phyloP scores from a whole-genome alignment of 2,888 invertebrate species.

The Drosophila quasianomalipes region DNA sequence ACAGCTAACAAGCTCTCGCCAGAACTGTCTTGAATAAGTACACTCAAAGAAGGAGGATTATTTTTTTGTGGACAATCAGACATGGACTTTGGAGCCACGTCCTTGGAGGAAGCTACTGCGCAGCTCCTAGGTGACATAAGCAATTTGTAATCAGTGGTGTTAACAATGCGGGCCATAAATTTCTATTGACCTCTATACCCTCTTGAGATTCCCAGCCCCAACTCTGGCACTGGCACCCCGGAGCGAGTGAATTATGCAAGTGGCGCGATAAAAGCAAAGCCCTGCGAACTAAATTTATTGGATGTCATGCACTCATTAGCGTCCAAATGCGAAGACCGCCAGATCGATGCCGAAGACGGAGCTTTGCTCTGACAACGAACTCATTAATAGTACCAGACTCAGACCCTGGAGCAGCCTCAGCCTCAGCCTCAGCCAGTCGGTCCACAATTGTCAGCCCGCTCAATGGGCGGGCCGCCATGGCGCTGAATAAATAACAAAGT shows the following conservation, averaged over 20 bases:
- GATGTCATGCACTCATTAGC: constrained; percentile 82
- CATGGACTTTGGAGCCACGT: constrained; percentile 14
- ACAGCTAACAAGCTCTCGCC: constrained; percentile 40
- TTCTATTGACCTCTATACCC: constrained; percentile 70
- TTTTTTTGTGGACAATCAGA: constrained; percentile 25
- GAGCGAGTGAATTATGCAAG: constrained; percentile 78
- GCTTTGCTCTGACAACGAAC: constrained; percentile 58
- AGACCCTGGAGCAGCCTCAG: constrained; percentile 24
- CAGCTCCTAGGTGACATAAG: constrained; percentile 32
- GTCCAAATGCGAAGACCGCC: constrained; percentile 71
- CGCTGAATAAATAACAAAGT: constrained; percentile 81
- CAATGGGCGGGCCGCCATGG: constrained; percentile 64
- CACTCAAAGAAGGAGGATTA: constrained; percentile 15
- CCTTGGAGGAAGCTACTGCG: constrained; percentile 18
- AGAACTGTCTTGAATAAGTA: constrained; percentile 7
- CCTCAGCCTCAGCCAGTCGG: constrained; percentile 14
- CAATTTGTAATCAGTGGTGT: constrained; percentile 81
- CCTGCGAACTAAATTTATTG: constrained; percentile 79
- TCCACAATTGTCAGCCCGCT: constrained; percentile 45
- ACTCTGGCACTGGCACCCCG: constrained; percentile 27
- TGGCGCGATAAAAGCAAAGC: constrained; percentile 79
- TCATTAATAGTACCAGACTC: constrained; percentile 64
- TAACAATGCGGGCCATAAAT: constrained; percentile 76
- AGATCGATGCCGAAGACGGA: constrained; percentile 50
- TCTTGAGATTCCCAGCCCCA: constrained; percentile 28